These are phyloP conservation scores for Paragorgia papillata DNA, from an alignment of 92 coral and sea anemone species.

Conservation along the genomic window DNA sequence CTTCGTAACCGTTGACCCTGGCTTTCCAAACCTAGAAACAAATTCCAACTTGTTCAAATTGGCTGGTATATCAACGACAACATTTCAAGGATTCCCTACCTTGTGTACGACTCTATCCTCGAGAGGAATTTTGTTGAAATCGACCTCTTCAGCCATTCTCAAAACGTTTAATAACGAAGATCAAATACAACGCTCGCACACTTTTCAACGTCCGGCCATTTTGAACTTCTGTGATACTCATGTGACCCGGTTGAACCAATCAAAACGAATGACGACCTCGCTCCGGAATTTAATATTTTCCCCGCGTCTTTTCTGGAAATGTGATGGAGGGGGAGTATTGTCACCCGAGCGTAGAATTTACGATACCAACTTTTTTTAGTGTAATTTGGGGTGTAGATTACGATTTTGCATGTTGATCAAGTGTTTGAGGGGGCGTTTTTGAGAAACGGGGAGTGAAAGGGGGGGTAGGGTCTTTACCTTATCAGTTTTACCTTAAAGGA, in stretches of 20 bases:
- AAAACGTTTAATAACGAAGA: background rate
- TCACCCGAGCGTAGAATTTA: no score
- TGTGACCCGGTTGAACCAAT: constrained; percentile 79
- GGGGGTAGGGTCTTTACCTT: no score
- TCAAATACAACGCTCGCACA: constrained; percentile 32
- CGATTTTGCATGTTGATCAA: no score
- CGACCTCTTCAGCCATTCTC: constrained; percentile 81
- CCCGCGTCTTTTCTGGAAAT: constrained; percentile 24
- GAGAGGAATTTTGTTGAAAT: constrained; percentile 77
- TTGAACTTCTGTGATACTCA: constrained; percentile 72
- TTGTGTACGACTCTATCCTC: constrained; percentile 89
- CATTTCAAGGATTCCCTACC: constrained; percentile 48
- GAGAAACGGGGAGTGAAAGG: no score
- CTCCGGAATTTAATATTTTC: constrained; percentile 11
- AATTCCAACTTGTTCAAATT: background rate
- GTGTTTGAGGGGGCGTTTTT: no score
- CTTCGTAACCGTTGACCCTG: constrained; percentile 95
- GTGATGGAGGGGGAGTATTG: no score
- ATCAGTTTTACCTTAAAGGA: no score
- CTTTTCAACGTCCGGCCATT: constrained; percentile 69
- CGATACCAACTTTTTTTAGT: no score
- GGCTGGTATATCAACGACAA: background rate
- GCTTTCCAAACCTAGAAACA: constrained; percentile 96
- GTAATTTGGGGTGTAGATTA: no score
- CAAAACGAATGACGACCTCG: constrained; percentile 24